Percentiles rank a stretch among this genome's conserved stretches.
These are phyloP conservation scores for Macrobrachium rosenbergii DNA, from an alignment of 1,140 invertebrate species.

Conservation along the genomic window DNA sequence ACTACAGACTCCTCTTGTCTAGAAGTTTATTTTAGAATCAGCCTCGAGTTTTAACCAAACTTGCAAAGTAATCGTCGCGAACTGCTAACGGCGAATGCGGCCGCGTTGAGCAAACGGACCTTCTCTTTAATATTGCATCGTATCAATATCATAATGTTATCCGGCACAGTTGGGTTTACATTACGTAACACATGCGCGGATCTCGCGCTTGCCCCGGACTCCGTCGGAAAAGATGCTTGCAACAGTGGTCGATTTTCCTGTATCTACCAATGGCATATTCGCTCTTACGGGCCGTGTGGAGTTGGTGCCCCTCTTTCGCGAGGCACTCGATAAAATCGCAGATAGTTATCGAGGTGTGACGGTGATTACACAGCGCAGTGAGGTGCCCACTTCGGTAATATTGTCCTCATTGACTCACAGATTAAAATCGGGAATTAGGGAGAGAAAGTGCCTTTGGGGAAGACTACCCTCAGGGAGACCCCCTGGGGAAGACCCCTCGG, in stretches of 20 bases:
- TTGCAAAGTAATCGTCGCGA: too few species aligned
- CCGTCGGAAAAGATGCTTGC: background rate
- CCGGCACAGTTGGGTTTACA: conserved; percentile 39
- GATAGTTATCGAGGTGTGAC: conserved; percentile 45
- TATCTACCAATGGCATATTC: background rate
- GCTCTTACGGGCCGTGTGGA: background rate
- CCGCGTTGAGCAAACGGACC: too few species aligned
- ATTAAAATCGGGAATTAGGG: conserved; percentile 20
- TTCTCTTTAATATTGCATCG: conserved; percentile 10
- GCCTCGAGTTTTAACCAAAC: too few species aligned
- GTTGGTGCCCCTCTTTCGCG: conserved; percentile 8
- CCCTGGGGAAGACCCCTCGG: too few species aligned
- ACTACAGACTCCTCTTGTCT: too few species aligned
- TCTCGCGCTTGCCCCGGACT: background rate
- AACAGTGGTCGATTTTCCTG: background rate
- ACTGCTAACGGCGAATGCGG: too few species aligned
- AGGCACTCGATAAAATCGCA: conserved; percentile 35
- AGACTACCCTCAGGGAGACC: background rate
- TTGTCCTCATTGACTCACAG: conserved; percentile 47
- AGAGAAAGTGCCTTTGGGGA: background rate
- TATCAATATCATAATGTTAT: conserved; percentile 47
- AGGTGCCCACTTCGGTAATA: conserved; percentile 47
- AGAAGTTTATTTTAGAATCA: too few species aligned
- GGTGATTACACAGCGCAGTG: conserved; percentile 49
- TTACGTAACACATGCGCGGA: conserved; percentile 41